Conservation (phyloP, 2,888 invertebrate species). For the Crossocerus cetratus region DNA sequence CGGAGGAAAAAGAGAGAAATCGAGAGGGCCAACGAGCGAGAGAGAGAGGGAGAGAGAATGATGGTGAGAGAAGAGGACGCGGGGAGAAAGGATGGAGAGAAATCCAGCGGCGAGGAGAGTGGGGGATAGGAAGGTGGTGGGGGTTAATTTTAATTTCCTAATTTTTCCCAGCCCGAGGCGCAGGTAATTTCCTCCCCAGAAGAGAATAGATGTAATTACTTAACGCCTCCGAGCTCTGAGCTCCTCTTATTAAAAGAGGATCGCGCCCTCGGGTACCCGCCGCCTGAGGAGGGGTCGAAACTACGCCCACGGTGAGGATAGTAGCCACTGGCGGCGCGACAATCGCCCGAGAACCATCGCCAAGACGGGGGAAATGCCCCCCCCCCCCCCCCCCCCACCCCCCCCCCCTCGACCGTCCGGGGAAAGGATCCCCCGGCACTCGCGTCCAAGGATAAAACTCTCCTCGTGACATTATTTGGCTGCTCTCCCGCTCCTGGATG, state of each 20-base stretch:
- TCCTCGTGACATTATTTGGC: too few relatives aligned
- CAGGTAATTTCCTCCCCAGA: conserved; percentile 74
- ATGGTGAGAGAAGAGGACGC: conserved; percentile 6
- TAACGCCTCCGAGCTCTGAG: conserved; percentile 73
- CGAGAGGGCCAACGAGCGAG: conserved; percentile 17
- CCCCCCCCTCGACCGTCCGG: too few relatives aligned
- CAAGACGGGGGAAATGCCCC: conserved; percentile 41
- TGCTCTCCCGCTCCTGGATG: too few relatives aligned
- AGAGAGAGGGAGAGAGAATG: conserved; percentile 10
- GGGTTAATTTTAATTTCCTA: conserved; percentile 77
- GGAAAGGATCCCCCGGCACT: too few relatives aligned
- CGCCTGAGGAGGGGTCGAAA: conserved; percentile 56
- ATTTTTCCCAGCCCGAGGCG: conserved; percentile 72
- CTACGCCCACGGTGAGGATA: conserved; percentile 61
- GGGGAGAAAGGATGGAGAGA: conserved; percentile 5
- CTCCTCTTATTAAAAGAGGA: conserved; percentile 75
- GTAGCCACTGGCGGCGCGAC: conserved; percentile 40
- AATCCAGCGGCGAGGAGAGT: conserved; percentile 12
- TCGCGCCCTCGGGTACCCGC: conserved; percentile 67
- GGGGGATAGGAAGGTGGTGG: conserved; percentile 41
- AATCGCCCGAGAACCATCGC: conserved; percentile 40
- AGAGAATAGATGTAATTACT: conserved; percentile 77
- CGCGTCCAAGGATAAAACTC: too few relatives aligned
- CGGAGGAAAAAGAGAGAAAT: conserved; percentile 9
- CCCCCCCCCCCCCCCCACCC: too few relatives aligned